These are phyloP conservation scores for Anoura caudifer DNA, from an alignment of 2,113 vertebrate species.

Conservation along the genomic window DNA sequence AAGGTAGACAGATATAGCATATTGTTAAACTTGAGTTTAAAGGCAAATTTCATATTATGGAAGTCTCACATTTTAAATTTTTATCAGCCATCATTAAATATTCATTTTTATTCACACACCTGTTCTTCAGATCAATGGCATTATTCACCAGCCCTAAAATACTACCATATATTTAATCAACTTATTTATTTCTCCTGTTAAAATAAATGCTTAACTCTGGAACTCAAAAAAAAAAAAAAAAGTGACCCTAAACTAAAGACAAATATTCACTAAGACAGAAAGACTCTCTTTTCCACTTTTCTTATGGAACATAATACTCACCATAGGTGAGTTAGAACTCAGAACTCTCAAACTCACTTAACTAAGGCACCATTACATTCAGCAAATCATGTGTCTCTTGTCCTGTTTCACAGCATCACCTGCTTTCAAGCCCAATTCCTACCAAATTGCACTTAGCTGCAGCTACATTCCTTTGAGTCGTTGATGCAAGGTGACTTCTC, in stretches of 20 bases:
- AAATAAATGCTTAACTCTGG: slow-evolving; percentile 32
- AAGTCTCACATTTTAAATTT: not conserved
- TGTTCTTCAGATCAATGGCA: not conserved
- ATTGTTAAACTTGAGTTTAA: not conserved
- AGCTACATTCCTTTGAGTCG: not conserved
- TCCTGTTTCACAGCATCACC: not conserved
- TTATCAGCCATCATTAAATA: not conserved
- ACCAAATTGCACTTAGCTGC: not conserved
- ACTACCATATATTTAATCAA: slow-evolving; percentile 3
- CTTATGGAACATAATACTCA: not conserved
- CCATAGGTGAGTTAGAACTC: not conserved
- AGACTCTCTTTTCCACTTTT: not conserved
- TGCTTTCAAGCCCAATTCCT: not conserved
- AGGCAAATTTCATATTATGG: not conserved
- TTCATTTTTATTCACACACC: not conserved
- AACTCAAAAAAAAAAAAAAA: not conserved
- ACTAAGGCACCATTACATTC: not conserved
- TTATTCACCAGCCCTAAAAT: slow-evolving; percentile 4
- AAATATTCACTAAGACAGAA: not conserved
- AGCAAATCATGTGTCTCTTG: not conserved
- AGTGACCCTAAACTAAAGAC: not conserved
- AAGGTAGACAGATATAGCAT: not conserved
- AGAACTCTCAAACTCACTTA: not conserved
- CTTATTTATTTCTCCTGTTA: slow-evolving; percentile 34
- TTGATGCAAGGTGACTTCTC: not conserved